A percentile compares a stretch with the other conserved stretches of the same genome.
Conservation (phyloP, 2,113 vertebrate genomes). For the Echinops telfairi region DNA sequence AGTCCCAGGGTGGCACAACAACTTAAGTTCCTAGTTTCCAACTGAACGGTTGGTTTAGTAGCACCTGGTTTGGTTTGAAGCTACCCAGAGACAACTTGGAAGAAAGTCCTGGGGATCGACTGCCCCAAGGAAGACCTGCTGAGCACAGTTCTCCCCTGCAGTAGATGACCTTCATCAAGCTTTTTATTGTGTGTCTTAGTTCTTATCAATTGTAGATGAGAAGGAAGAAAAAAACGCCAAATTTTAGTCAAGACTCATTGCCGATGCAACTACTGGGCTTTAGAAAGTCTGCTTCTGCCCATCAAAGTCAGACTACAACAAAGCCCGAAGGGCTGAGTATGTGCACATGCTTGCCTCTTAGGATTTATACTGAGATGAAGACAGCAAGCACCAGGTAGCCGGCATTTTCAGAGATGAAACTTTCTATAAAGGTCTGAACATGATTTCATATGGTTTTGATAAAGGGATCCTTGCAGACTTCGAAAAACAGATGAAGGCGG, state of each 20-base stretch:
- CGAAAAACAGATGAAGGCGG: conserved; percentile 67
- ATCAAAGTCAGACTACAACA: background rate
- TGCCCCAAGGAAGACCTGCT: too few relatives aligned
- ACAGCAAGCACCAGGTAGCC: background rate
- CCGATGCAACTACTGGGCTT: conserved; percentile 26
- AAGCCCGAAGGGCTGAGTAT: background rate
- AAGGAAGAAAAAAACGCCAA: conserved; percentile 60
- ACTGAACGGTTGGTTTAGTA: too few relatives aligned
- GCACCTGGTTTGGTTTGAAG: too few relatives aligned
- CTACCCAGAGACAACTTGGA: too few relatives aligned
- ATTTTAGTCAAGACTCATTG: conserved; percentile 45
- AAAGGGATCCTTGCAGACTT: background rate
- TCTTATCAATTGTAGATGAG: conserved; percentile 42
- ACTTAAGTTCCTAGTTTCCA: too few relatives aligned
- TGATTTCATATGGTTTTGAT: conserved; percentile 57
- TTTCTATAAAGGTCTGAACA: conserved; percentile 51
- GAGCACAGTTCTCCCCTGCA: too few relatives aligned
- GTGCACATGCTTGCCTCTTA: background rate
- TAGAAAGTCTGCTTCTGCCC: background rate
- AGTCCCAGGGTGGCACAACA: too few relatives aligned
- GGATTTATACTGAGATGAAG: background rate
- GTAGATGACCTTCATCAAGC: too few relatives aligned
- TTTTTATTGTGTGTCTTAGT: background rate
- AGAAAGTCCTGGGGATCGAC: too few relatives aligned
- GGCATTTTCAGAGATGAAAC: background rate